phyloP scores from a whole-genome alignment of 2,888 invertebrate genomes.

The Heliconius aoede region DNA sequence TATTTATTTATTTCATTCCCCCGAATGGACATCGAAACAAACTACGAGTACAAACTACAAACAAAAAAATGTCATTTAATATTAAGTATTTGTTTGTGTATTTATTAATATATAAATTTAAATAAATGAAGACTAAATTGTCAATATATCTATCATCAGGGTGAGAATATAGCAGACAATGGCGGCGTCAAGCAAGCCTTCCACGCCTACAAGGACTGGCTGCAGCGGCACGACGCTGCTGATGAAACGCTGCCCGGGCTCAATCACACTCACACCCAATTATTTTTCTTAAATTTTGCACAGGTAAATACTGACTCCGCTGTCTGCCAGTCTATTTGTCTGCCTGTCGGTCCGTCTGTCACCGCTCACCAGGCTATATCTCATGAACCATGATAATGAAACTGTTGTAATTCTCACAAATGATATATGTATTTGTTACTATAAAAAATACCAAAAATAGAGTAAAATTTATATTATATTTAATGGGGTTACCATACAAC shows the following conservation, averaged over 20 bases:
- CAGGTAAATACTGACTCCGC: slow-evolving; percentile 76
- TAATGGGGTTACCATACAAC: no score
- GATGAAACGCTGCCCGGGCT: slow-evolving; percentile 88
- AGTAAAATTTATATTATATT: no score
- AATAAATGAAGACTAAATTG: background rate
- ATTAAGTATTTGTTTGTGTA: no score
- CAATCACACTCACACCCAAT: slow-evolving; percentile 90
- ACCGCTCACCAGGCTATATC: no score
- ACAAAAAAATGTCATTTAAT: no score
- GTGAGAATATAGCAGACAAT: slow-evolving; percentile 98
- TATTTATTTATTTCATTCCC: background rate
- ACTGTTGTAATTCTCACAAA: no score
- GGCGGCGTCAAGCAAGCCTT: slow-evolving; percentile 97
- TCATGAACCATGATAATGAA: no score
- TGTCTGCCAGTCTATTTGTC: background rate
- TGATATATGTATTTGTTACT: no score
- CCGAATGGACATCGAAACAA: background rate
- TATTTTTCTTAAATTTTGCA: slow-evolving; percentile 96
- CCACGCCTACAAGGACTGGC: slow-evolving; percentile 92
- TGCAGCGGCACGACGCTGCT: slow-evolving; percentile 83
- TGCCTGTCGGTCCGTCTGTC: no score
- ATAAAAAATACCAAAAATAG: no score
- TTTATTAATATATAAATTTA: no score
- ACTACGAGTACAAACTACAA: background rate
- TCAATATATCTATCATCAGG: slow-evolving; percentile 65